Percentiles rank a stretch among this genome's conserved stretches.
Evolutionary conservation across 2,113 vertebrate species (phyloP).

Genomic region (Pollachius pollachius): DNA sequence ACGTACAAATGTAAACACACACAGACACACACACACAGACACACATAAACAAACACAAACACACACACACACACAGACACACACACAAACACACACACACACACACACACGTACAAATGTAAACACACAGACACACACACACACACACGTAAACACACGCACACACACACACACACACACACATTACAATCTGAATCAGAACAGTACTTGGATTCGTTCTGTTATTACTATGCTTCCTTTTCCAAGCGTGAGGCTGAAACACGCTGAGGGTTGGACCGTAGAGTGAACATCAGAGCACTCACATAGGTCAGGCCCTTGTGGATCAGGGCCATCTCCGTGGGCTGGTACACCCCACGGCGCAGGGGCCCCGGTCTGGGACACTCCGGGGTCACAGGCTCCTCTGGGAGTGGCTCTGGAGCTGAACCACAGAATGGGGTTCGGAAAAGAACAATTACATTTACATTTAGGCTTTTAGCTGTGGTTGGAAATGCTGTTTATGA

Average conservation of each 20-base stretch:
- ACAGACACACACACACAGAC: neutral
- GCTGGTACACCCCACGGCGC: constrained; percentile 86
- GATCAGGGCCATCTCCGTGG: constrained; percentile 90
- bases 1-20: neutral
- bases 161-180: too few species aligned
- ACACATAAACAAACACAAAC: neutral
- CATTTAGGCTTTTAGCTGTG: neutral
- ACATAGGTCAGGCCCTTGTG: constrained; percentile 78
- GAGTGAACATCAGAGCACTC: constrained; percentile 12
- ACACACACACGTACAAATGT: constrained; percentile 1
- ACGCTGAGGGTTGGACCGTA: too few species aligned
- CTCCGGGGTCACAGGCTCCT: constrained; percentile 81
- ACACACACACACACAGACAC: too few species aligned
- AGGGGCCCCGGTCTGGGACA: constrained; percentile 81
- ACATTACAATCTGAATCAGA: too few species aligned
- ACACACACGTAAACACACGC: too few species aligned
- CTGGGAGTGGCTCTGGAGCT: constrained; percentile 26
- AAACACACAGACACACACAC: neutral
- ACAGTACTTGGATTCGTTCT: too few species aligned
- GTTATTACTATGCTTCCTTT: too few species aligned
- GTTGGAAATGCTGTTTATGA: too few species aligned
- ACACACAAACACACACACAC: neutral
- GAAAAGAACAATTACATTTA: neutral
- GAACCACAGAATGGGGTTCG: constrained; percentile 13
- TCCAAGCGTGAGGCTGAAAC: too few species aligned